Conservation (phyloP, 2,113 vertebrate species). For the Sylvietta virens region DNA sequence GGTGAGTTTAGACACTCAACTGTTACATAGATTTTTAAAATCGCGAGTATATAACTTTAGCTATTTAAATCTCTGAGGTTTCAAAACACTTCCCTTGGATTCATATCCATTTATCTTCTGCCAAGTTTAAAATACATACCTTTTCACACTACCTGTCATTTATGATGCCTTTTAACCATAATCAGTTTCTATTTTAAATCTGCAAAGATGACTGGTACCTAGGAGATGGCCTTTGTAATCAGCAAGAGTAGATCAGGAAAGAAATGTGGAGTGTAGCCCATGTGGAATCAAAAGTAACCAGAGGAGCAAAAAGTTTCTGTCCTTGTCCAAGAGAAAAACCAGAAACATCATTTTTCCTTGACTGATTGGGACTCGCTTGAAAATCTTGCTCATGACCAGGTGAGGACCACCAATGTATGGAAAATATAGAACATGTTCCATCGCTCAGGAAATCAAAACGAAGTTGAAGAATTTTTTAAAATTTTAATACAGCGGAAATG, state of each 20-base stretch:
- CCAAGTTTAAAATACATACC: not conserved
- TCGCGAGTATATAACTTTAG: not conserved
- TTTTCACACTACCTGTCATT: not conserved
- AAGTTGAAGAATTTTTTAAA: not conserved
- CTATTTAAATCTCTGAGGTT: not conserved
- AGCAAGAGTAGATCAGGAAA: not conserved
- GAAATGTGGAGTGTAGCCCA: not conserved
- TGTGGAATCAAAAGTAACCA: accelerated
- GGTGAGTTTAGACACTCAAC: not conserved
- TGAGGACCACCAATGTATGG: not conserved
- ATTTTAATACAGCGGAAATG: not conserved
- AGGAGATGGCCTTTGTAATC: not conserved
- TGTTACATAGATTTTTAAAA: not conserved
- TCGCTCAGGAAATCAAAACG: not conserved
- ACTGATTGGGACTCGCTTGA: not conserved
- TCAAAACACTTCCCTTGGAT: not conserved
- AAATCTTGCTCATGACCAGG: not conserved
- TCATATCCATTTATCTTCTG: not conserved
- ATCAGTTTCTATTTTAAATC: not conserved
- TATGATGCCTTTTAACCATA: not conserved
- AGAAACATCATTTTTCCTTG: not conserved
- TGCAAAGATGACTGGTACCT: not conserved
- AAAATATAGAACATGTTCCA: not conserved
- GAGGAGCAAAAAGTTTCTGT: not conserved
- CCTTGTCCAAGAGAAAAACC: not conserved